Evolutionary conservation across 2,113 vertebrate genomes (phyloP).

Genomic region (Ceyx melanurus): DNA sequence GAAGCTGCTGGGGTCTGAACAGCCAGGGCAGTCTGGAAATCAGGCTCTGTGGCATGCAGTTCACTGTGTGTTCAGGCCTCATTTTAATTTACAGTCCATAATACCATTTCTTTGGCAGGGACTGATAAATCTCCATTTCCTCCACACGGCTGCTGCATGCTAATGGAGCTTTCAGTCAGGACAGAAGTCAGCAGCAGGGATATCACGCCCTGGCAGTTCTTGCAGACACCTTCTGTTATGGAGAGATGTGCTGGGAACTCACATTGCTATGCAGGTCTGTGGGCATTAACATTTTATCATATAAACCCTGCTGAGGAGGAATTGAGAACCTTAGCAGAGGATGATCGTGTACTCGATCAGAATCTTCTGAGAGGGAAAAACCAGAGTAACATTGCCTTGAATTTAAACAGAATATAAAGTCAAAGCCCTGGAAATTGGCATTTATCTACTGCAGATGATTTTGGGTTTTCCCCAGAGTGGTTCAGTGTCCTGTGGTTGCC

Average conservation of each 20-base stretch:
- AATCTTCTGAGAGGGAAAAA: conserved; percentile 69
- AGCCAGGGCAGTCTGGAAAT: conserved; percentile 62
- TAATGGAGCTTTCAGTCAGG: conserved; percentile 69
- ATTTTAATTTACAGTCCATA: conserved; percentile 75
- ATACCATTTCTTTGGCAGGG: conserved; percentile 72
- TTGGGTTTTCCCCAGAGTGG: conserved; percentile 63
- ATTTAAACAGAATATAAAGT: conserved; percentile 75
- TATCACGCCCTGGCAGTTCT: conserved; percentile 61
- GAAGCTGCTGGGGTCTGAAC: conserved; percentile 46
- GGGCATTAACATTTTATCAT: conserved; percentile 80
- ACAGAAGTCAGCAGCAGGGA: conserved; percentile 49
- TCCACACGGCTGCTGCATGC: conserved; percentile 28
- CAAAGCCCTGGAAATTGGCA: conserved; percentile 61
- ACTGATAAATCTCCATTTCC: conserved; percentile 78
- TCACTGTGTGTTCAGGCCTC: conserved; percentile 52
- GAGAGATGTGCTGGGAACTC: conserved; percentile 68
- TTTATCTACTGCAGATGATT: conserved; percentile 73
- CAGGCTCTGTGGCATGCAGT: conserved; percentile 40
- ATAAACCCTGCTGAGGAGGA: conserved; percentile 71
- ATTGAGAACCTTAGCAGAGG: conserved; percentile 70
- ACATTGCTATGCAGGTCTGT: conserved; percentile 66
- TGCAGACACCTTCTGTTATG: conserved; percentile 46
- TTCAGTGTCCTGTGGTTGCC: conserved; percentile 62
- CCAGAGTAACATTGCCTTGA: conserved; percentile 64
- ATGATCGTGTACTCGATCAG: conserved; percentile 73